phyloP scores from a whole-genome alignment of 2,888 invertebrate genomes.

The Yponomeuta evonymella region DNA sequence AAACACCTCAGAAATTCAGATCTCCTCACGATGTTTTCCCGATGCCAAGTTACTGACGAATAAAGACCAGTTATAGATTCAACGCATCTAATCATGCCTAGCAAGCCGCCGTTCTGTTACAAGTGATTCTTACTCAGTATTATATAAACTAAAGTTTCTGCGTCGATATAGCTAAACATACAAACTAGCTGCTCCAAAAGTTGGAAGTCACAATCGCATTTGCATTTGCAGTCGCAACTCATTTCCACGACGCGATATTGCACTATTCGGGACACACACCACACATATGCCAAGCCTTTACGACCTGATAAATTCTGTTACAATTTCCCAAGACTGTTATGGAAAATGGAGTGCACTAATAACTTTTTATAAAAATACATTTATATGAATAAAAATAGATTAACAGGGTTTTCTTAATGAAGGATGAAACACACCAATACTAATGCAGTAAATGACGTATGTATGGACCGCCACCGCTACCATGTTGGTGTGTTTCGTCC shows the following conservation, averaged over 20 bases:
- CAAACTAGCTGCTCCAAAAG: background rate
- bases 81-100: background rate
- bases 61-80: too few species aligned
- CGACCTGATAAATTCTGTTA: background rate
- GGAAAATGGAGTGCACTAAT: background rate
- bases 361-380: too few species aligned
- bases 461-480: too few species aligned
- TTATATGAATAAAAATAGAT: too few species aligned
- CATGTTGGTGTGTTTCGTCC: too few species aligned
- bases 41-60: too few species aligned
- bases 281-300: background rate
- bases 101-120: background rate
- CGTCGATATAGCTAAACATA: background rate
- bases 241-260: background rate
- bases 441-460: too few species aligned
- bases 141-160: background rate
- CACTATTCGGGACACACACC: background rate
- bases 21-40: too few species aligned
- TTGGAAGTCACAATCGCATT: background rate
- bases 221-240: conserved; percentile 1
- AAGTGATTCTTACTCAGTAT: background rate
- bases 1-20: too few species aligned
- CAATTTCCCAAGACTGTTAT: background rate
- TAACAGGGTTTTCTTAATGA: too few species aligned
- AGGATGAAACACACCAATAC: too few species aligned